Conservation (phyloP, 2,888 invertebrate genomes). For the Malthinus seriepunctatus region DNA sequence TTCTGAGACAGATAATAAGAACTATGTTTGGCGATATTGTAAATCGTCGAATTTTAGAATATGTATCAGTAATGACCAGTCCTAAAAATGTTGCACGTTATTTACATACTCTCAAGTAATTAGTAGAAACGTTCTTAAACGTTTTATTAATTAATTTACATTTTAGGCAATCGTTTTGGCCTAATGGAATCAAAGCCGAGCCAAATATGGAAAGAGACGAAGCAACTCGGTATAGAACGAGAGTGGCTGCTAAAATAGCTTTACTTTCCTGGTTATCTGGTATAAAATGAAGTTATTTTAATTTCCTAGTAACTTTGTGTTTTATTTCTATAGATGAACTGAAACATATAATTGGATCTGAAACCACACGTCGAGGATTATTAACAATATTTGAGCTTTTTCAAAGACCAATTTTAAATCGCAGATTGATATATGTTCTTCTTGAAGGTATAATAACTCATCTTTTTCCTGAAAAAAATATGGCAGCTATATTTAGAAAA, state of each 20-base stretch:
- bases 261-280: constrained; percentile 82
- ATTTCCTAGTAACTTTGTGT: background rate
- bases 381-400: constrained; percentile 85
- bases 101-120: constrained; percentile 81
- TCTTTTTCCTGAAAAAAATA: constrained; percentile 79
- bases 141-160: constrained; percentile 19
- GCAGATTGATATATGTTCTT: constrained; percentile 79
- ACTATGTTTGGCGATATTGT: constrained; percentile 83
- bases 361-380: constrained; percentile 82
- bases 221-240: constrained; percentile 67
- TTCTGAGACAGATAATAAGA: constrained; percentile 76
- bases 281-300: constrained; percentile 42
- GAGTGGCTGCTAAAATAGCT: constrained; percentile 85
- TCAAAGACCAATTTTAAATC: constrained; percentile 84
- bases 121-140: background rate
- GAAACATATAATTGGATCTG: constrained; percentile 85
- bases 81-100: constrained; percentile 88
- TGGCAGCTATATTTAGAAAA: constrained; percentile 71
- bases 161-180: constrained; percentile 63
- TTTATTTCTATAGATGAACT: constrained; percentile 70
- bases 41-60: constrained; percentile 84
- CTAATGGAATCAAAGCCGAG: constrained; percentile 57
- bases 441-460: constrained; percentile 80
- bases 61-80: constrained; percentile 83
- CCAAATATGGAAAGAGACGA: constrained; percentile 46